Evolutionary conservation across 1,140 invertebrate genomes (phyloP).

Genomic region (Bilobella aurantiaca): DNA sequence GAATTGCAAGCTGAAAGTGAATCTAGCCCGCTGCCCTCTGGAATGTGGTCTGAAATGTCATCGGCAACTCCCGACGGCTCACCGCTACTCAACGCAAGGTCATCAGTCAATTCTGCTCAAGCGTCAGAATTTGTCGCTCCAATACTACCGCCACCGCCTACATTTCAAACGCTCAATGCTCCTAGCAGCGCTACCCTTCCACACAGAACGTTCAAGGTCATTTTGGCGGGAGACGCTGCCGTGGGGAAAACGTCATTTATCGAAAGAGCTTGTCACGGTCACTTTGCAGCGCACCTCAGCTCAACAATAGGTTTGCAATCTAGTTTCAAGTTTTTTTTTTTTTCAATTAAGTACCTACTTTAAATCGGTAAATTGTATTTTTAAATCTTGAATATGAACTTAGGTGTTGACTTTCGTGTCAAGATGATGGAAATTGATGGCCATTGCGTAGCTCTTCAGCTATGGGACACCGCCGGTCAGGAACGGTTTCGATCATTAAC

Average conservation of each 20-base stretch:
- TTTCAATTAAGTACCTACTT: too few relatives aligned
- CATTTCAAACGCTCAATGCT: too few relatives aligned
- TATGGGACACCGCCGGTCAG: slow-evolving; percentile 50
- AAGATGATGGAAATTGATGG: slow-evolving; percentile 52
- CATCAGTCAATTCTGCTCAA: neutral
- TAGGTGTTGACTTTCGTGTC: slow-evolving; percentile 50
- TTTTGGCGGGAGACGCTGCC: slow-evolving; percentile 55
- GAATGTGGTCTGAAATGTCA: slow-evolving; percentile 17
- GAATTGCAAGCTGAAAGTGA: slow-evolving; percentile 23
- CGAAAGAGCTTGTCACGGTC: slow-evolving; percentile 50
- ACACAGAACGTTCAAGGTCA: slow-evolving; percentile 43
- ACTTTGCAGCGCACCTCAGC: slow-evolving; percentile 48
- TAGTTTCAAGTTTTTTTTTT: neutral
- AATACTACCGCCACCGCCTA: too few relatives aligned
- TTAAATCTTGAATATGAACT: neutral
- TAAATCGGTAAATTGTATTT: too few relatives aligned
- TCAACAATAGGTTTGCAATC: slow-evolving; percentile 53
- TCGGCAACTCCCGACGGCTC: neutral
- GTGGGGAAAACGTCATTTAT: slow-evolving; percentile 60
- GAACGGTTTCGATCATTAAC: slow-evolving; percentile 54
- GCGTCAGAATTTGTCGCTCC: neutral
- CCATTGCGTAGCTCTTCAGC: slow-evolving; percentile 50
- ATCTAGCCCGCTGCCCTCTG: slow-evolving; percentile 23
- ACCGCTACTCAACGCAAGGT: neutral
- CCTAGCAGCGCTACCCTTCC: too few relatives aligned